phyloP scores from a whole-genome alignment of 1,140 invertebrate genomes.

The Anthonomus grandis region DNA sequence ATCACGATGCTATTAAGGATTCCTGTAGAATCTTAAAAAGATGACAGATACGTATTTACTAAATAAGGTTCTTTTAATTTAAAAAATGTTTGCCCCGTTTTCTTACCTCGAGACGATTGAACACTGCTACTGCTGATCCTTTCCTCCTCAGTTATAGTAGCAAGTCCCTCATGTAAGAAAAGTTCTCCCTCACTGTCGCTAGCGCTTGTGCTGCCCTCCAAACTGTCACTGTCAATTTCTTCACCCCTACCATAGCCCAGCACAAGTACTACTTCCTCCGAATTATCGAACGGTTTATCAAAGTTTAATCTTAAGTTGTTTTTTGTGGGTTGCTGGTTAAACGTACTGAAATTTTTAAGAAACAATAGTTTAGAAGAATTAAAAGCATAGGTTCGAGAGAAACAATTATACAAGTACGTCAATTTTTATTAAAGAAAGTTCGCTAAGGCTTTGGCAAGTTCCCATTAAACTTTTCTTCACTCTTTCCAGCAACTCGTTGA shows the following conservation, averaged over 20 bases:
- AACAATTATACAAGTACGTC: too few species aligned
- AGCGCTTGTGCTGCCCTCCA: constrained; percentile 18
- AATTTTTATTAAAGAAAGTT: too few species aligned
- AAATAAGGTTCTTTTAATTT: too few species aligned
- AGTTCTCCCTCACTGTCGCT: constrained; percentile 39
- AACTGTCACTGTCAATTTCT: constrained; percentile 28
- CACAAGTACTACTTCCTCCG: constrained; percentile 14
- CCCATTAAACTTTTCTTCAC: too few species aligned
- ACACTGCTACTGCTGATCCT: constrained; percentile 37
- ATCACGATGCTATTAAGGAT: neutral
- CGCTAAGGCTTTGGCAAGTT: too few species aligned
- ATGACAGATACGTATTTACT: neutral
- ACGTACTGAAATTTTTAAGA: too few species aligned
- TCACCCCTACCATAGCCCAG: constrained; percentile 6
- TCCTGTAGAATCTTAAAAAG: neutral
- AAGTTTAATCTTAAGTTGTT: constrained; percentile 10
- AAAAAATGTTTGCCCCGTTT: too few species aligned
- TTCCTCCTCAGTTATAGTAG: constrained; percentile 46
- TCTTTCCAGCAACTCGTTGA: too few species aligned
- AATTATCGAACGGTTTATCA: constrained; percentile 5
- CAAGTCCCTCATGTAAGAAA: constrained; percentile 39
- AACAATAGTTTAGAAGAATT: too few species aligned
- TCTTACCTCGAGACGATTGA: constrained; percentile 29
- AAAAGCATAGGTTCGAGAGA: too few species aligned
- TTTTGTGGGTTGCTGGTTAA: constrained; percentile 20